Evolutionary conservation across 2,888 invertebrate genomes (phyloP).

Genomic region (Caenorhabditis japonica): DNA sequence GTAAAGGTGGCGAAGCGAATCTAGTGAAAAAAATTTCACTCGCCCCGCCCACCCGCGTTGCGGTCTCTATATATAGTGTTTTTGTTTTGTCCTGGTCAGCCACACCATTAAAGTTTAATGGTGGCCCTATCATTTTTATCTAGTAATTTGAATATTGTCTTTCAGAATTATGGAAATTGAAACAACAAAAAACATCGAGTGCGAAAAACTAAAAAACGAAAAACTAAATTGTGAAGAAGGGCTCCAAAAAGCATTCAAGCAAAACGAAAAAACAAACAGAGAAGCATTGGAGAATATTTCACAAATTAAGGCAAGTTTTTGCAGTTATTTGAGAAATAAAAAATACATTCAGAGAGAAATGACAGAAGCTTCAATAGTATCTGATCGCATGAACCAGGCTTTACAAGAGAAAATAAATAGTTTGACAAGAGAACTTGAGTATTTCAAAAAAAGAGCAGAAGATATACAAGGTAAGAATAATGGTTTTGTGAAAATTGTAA

Average conservation of each 20-base stretch:
- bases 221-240: constrained; percentile 36
- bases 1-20: no score
- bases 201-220: constrained; percentile 17
- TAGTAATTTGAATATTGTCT: background rate
- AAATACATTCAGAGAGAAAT: constrained; percentile 30
- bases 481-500: background rate
- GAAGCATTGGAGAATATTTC: constrained; percentile 19
- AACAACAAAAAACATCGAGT: background rate
- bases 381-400: constrained; percentile 32
- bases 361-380: constrained; percentile 27
- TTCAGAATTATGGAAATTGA: constrained; percentile 1
- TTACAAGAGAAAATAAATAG: constrained; percentile 48
- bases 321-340: background rate
- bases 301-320: constrained; percentile 5
- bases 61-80: no score
- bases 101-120: no score
- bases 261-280: constrained; percentile 9
- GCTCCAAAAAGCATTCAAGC: constrained; percentile 9
- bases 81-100: no score
- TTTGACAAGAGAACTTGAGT: constrained; percentile 47
- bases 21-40: no score
- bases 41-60: no score
- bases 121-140: no score
- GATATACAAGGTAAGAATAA: constrained; percentile 51
- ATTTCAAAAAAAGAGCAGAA: constrained; percentile 43